Evolutionary conservation across 1,140 invertebrate species (phyloP).

Genomic region (Oryzaephilus surinamensis): DNA sequence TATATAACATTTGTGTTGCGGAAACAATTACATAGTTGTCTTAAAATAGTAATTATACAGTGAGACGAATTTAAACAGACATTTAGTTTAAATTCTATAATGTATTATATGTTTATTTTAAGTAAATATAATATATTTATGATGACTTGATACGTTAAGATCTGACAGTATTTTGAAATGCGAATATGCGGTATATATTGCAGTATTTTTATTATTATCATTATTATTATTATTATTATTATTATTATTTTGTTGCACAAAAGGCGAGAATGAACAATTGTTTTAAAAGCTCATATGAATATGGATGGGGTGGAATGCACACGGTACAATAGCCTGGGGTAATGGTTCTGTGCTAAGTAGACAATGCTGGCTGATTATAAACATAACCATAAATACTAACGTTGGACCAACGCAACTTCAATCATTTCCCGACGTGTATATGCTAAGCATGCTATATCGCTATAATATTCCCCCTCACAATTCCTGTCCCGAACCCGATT

Average conservation of each 20-base stretch:
- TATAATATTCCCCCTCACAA: too few species aligned
- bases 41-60: too few species aligned
- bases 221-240: too few species aligned
- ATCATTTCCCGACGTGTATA: conserved; percentile 29
- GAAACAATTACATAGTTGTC: too few species aligned
- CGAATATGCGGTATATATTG: conserved; percentile 12
- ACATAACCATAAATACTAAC: conserved; percentile 34
- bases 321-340: conserved; percentile 27
- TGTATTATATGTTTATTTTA: neutral
- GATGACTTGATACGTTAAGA: too few species aligned
- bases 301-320: conserved; percentile 31
- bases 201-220: too few species aligned
- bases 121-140: too few species aligned
- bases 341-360: conserved; percentile 33
- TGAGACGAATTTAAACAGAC: too few species aligned
- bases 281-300: conserved; percentile 34
- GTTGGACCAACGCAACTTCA: conserved; percentile 27
- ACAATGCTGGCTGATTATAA: conserved; percentile 35
- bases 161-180: conserved; percentile 13
- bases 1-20: too few species aligned
- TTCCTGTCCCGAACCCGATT: too few species aligned
- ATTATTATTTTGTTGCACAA: conserved; percentile 25
- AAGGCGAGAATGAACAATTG: conserved; percentile 29
- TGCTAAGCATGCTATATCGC: conserved; percentile 15
- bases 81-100: too few species aligned